Base-by-base conservation (phyloP, 2,797 vertebrate genomes). In the Hafferia zeledoni region DNA sequence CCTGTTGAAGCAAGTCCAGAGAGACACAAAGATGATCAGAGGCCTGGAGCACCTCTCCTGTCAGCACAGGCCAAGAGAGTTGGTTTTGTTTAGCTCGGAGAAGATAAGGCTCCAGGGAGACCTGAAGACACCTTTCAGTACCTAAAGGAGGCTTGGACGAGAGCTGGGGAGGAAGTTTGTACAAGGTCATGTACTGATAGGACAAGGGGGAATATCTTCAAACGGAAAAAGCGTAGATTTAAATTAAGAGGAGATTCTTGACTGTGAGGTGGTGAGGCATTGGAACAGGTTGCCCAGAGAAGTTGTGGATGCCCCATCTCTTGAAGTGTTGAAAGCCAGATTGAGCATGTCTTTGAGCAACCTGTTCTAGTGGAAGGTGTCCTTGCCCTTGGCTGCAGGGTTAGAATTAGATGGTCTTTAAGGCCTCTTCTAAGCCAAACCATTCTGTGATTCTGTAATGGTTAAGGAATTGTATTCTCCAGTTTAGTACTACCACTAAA, bases 341-440 rank as follows among this genome's bases (percentile, higher is more conserved):
- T 52, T 81, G 33, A 33, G 57, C 25, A n/a, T 50, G 22, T 33
- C 25, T 70, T 81, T 4, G 6, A 75, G 33, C 13, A 64, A 17
- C 6, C 25, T 41, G 22, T 9, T 52, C 24, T 27, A 46, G 18
- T 31, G 30, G 25, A 52, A 53, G 15, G 22, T 63, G 28, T 52
- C 39, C 22, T 16, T 76, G 22, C 0, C 1, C 16, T n/a, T 53
- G 30, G 8, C 44, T 52, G 50, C 0, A 0, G n/a, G 11, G 6
- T 70, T 59, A 25, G 39, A 70, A 44, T 30, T 20, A 81, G 22
- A 11, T 22, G 13, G 8, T 41, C 9, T 46, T 57, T 57, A 69
- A 86, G 30, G 33, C 39, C 19, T 16, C 13, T 81, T 64, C 39
- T 39, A 76, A 64, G 18, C 22, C 56, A 59, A 52, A 59, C 19